Evolutionary conservation across 2,888 invertebrate species (phyloP), one percentile per base, ranked within the genome.

Genomic region (Therioaphis trifolii): DNA sequence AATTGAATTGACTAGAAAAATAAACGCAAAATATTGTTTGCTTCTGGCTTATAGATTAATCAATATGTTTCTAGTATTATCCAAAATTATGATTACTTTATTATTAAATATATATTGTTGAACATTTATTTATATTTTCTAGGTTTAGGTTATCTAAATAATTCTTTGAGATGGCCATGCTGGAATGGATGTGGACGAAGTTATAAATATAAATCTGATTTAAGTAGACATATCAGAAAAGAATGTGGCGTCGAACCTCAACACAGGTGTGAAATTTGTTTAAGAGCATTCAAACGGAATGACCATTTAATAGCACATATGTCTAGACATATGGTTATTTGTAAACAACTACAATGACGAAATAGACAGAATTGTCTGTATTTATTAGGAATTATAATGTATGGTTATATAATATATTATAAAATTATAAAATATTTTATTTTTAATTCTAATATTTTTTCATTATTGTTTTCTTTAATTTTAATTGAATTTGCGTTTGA

Each of bases 131-230:
- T 52, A 52, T 68, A 68, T 63, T 68, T 66, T 12, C 15, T 11
- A 21, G 68, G 24, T 7, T 52, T 68, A 79, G 71, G 43, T 71
- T 18, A 24, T 27, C 7, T 21, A 14, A 35, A 9, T 49, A 0
- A 24, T 27, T 55, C 46, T n/a, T 29, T 15, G 12, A 61, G 91
- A 91, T 61, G 71, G 84, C 43, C 1, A 11, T 85, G 79, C 21
- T 77, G 68, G 14, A 82, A 82, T 85, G 92, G 91, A 86, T 94
- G 94, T 88, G 92, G 92, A 87, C 92, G 93, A 88, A 92, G 92
- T 87, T 94, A 94, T 89, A 92, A 93, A 86, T 93, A 93, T 89
- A 93, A 93, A 89, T 93, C 92, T 86, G 93, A 93, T 35, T 91
- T 94, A 87, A 91, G 92, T 87, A 91, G 94, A 87, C 94, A 94